phyloP scores from a whole-genome alignment of 2,797 vertebrate species.

The Poeciliopsis presidionis region DNA sequence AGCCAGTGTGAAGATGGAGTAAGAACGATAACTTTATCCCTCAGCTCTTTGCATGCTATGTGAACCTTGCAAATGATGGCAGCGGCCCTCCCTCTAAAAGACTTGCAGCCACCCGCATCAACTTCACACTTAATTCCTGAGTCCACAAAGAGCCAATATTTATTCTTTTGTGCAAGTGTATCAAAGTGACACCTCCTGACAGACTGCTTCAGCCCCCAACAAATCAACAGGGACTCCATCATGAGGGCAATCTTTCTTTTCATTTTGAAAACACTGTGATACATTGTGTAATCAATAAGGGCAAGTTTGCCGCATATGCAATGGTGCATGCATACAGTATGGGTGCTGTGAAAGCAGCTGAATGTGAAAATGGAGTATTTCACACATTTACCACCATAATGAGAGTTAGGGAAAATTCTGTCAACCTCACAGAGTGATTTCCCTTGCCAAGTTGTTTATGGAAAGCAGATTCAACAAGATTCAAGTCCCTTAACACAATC shows the following conservation, averaged over 20 bases:
- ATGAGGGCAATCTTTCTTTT: slow-evolving; percentile 21
- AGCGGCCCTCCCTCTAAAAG: slow-evolving; percentile 44
- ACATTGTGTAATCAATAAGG: slow-evolving; percentile 8
- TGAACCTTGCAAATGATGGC: slow-evolving; percentile 61
- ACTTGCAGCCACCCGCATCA: slow-evolving; percentile 57
- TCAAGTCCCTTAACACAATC: slow-evolving; percentile 24
- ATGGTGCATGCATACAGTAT: background rate
- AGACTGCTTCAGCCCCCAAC: slow-evolving; percentile 25
- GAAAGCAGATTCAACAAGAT: slow-evolving; percentile 27
- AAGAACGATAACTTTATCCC: slow-evolving; percentile 52
- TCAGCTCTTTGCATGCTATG: slow-evolving; percentile 47
- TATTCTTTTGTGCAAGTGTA: slow-evolving; percentile 39
- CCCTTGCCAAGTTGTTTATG: slow-evolving; percentile 9
- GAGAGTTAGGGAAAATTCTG: slow-evolving; percentile 15
- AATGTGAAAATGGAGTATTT: slow-evolving; percentile 23
- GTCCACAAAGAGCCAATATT: slow-evolving; percentile 39
- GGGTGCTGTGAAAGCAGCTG: background rate
- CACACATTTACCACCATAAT: slow-evolving; percentile 5
- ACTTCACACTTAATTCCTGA: slow-evolving; percentile 47
- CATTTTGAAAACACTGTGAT: slow-evolving; percentile 31
- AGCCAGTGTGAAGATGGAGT: slow-evolving; percentile 43
- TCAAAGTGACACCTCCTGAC: slow-evolving; percentile 33
- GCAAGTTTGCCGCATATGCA: background rate
- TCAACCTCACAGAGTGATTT: slow-evolving; percentile 20
- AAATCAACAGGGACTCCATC: slow-evolving; percentile 28